Conservation (phyloP, 2,888 invertebrate genomes). For the Dinocampus coccinellae region DNA sequence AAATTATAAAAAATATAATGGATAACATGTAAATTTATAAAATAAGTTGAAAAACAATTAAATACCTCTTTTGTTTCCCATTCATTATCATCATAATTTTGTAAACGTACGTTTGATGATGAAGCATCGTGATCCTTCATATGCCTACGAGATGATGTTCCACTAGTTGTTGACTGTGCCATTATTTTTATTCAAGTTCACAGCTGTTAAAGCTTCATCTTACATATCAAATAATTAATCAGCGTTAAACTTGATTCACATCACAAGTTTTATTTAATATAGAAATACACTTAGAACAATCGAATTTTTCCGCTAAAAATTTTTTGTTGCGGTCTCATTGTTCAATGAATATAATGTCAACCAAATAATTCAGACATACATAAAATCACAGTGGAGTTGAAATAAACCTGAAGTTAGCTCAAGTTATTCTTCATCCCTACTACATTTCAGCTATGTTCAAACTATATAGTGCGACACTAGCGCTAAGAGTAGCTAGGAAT, state of each 20-base stretch:
- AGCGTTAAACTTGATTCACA: neutral
- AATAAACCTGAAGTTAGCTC: too few relatives aligned
- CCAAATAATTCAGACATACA: too few relatives aligned
- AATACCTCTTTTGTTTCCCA: conserved; percentile 85
- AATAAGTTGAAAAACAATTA: too few relatives aligned
- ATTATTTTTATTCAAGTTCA: conserved; percentile 57
- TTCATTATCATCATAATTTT: conserved; percentile 79
- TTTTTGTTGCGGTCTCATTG: neutral
- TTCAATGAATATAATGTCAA: neutral
- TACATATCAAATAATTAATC: neutral
- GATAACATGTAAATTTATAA: neutral
- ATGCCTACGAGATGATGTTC: conserved; percentile 76
- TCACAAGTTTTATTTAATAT: neutral
- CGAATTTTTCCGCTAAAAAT: neutral
- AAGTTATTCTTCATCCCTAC: too few relatives aligned
- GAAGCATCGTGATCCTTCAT: conserved; percentile 76
- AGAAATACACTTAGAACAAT: neutral
- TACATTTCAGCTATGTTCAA: too few relatives aligned
- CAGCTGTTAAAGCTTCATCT: neutral
- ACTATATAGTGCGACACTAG: too few relatives aligned
- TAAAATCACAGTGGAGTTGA: too few relatives aligned
- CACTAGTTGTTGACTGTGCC: conserved; percentile 76
- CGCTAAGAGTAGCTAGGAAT: too few relatives aligned
- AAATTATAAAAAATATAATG: neutral
- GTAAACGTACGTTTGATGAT: conserved; percentile 72